Evolutionary conservation across 2,888 invertebrate genomes (phyloP), one percentile per base, ranked within the genome.

Genomic region (Cryptophagus acutangulus): DNA sequence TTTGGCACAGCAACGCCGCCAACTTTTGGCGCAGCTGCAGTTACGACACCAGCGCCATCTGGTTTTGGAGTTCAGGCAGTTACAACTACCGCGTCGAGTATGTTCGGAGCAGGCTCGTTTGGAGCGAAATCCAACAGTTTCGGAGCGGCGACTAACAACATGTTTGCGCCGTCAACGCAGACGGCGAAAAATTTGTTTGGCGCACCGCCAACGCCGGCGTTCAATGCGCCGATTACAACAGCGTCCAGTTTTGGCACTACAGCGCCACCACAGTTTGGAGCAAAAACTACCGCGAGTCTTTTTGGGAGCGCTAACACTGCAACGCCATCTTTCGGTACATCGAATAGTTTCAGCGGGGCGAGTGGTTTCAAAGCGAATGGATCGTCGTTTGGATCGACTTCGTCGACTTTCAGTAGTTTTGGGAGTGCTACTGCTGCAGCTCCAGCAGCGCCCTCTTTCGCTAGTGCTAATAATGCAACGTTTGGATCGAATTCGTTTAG

Each of bases 401-500:
- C 14, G 31, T 12, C 31, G 3, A n/a, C 3, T 15, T 31, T 31
- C 12, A 16, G 31, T 31, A n/a, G 24, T 20, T 6, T 6, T 20
- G 13, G 14, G 2, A 31, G 8, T 3, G 3, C 15, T 3, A 10
- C 12, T 12, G 16, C 9, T 31, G 29, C n/a, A 29, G 12, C n/a
- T 15, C 26, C 9, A 26, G 26, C 9, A 26, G 20, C 9, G 9
- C 20, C 9, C 20, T 20, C n/a, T 20, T 20, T 9, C 20, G 9
- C 5, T 20, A 20, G 9, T 20, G 9, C 5, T 20, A 20, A 20
- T 20, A 31, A 31, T 16, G n/a, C 5, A 15, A 31, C n/a, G 13
- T 31, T 31, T n/a, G 31, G 31, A 12, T 26, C 26, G 26, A 26
- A 26, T 31, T 5, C 15, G 5, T 31, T 31, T 31, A 15, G 15